Percentiles rank a stretch among this genome's conserved stretches.
Conservation (phyloP, 2,888 invertebrate species). For the Cyclophora albipunctata region DNA sequence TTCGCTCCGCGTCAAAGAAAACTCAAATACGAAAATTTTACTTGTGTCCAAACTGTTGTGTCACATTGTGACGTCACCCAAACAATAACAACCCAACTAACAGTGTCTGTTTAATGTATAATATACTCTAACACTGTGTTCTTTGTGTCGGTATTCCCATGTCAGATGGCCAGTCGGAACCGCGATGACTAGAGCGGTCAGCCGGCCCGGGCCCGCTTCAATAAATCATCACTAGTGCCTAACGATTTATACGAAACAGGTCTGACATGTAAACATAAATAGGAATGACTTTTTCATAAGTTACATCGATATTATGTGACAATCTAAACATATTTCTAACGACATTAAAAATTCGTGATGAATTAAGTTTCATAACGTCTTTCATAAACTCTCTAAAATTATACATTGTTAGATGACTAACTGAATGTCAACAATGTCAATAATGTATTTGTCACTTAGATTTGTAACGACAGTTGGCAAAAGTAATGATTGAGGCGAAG, state of each 20-base stretch:
- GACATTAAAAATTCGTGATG: too few species aligned
- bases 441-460: too few species aligned
- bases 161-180: constrained; percentile 59
- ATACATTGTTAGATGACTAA: too few species aligned
- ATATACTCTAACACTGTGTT: constrained; percentile 14
- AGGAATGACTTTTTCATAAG: constrained; percentile 32
- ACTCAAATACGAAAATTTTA: too few species aligned
- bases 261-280: constrained; percentile 45
- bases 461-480: too few species aligned
- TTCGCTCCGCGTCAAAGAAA: too few species aligned
- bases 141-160: constrained; percentile 32
- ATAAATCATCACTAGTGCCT: constrained; percentile 53
- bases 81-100: background rate
- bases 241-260: constrained; percentile 46
- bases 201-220: constrained; percentile 59
- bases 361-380: too few species aligned
- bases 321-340: constrained; percentile 6
- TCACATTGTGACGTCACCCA: background rate
- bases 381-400: too few species aligned
- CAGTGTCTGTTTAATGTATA: constrained; percentile 1
- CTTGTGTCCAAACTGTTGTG: too few species aligned
- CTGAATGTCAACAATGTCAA: too few species aligned
- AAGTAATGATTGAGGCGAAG: too few species aligned
- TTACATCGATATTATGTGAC: constrained; percentile 14
- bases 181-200: constrained; percentile 74